Conservation (phyloP, 2,888 invertebrate genomes). For the Chaitophorus viminalis region DNA sequence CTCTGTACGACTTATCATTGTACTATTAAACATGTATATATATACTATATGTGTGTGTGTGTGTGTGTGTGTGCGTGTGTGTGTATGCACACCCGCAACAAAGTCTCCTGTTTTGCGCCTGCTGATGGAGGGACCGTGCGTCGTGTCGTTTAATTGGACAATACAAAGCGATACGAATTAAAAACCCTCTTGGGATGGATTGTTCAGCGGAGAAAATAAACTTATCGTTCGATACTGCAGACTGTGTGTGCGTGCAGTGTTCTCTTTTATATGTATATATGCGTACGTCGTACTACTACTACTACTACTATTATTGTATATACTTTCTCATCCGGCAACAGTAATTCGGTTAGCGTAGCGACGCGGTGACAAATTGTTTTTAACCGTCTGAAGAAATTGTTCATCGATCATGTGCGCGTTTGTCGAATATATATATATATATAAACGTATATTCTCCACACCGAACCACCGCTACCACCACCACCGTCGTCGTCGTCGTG, state of each 20-base stretch:
- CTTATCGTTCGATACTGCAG: slow-evolving; percentile 31
- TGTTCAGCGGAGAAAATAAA: slow-evolving; percentile 46
- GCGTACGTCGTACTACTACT: no score
- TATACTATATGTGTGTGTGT: no score
- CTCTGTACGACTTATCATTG: not conserved
- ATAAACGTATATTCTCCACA: not conserved
- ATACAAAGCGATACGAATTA: slow-evolving; percentile 61
- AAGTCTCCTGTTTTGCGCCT: not conserved
- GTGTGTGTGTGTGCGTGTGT: no score
- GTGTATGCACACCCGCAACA: not conserved
- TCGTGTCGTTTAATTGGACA: slow-evolving; percentile 59
- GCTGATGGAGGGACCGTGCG: not conserved
- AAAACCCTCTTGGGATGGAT: slow-evolving; percentile 59
- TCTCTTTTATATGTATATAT: not conserved
- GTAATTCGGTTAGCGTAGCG: slow-evolving; percentile 59
- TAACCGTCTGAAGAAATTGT: slow-evolving; percentile 60
- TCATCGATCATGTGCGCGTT: slow-evolving; percentile 59
- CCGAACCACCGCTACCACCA: no score
- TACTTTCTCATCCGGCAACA: not conserved
- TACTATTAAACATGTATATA: no score
- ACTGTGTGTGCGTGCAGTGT: not conserved
- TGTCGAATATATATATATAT: slow-evolving; percentile 15
- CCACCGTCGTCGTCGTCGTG: slow-evolving; percentile 2
- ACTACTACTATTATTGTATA: not conserved
- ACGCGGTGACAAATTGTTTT: slow-evolving; percentile 62